phyloP scores from a whole-genome alignment of 2,888 invertebrate genomes.

The Clusia tigrina region DNA sequence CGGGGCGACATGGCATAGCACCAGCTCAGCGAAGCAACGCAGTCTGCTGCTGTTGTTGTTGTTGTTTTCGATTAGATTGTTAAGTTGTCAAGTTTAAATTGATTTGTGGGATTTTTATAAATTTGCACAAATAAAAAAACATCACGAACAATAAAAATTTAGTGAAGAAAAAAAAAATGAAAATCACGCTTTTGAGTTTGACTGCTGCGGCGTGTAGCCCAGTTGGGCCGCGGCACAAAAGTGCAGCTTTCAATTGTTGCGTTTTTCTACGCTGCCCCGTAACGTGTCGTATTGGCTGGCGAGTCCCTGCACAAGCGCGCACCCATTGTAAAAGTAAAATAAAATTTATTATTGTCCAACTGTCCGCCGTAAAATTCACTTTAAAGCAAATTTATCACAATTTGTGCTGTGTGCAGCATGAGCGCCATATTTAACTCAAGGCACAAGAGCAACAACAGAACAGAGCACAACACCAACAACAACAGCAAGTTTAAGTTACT shows the following conservation, averaged over 20 bases:
- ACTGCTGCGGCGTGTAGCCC: not conserved
- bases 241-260: slow-evolving; percentile 1
- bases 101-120: slow-evolving; percentile 50
- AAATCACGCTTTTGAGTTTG: not conserved
- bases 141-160: not conserved
- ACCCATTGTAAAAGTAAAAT: not conserved
- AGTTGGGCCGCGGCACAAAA: not conserved
- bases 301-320: not conserved
- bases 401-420: slow-evolving; percentile 46
- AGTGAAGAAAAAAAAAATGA: not conserved
- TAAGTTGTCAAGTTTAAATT: slow-evolving; percentile 57
- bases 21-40: slow-evolving; percentile 39
- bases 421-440: slow-evolving; percentile 34
- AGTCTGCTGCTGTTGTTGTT: slow-evolving; percentile 39
- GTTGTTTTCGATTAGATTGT: slow-evolving; percentile 56
- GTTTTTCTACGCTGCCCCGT: slow-evolving; percentile 17
- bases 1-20: too few species aligned
- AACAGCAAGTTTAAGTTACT: slow-evolving; percentile 41
- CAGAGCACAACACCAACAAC: slow-evolving; percentile 14
- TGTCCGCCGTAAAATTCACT: slow-evolving; percentile 45
- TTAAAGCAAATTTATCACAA: slow-evolving; percentile 61
- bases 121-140: not conserved
- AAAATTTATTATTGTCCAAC: slow-evolving; percentile 7
- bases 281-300: not conserved
- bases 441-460: not conserved